Conservation (phyloP, 2,113 vertebrate genomes). For the Panthera uncia region DNA sequence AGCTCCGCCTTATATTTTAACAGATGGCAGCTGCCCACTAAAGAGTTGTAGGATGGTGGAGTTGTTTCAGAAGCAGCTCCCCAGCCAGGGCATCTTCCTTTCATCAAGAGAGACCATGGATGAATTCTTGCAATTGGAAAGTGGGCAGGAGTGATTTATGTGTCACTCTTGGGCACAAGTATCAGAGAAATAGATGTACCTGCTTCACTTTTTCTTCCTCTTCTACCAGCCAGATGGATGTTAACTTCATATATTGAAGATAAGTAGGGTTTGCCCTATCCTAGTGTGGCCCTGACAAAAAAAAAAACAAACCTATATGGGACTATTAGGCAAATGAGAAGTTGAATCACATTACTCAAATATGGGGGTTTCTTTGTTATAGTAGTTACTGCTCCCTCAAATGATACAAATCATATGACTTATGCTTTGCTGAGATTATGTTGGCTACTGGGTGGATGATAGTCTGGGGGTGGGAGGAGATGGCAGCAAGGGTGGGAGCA, state of each 20-base stretch:
- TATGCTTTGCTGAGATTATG: not conserved
- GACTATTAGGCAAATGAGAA: not conserved
- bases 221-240: not conserved
- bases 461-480: not conserved
- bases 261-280: not conserved
- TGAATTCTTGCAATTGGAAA: not conserved
- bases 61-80: not conserved
- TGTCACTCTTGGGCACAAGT: not conserved
- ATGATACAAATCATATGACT: not conserved
- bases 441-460: not conserved
- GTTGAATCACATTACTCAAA: not conserved
- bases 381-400: not conserved
- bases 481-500: not conserved
- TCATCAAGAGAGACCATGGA: not conserved
- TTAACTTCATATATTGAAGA: not conserved
- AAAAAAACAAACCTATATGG: not conserved
- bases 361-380: not conserved
- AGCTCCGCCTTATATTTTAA: not conserved
- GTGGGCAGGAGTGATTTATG: not conserved
- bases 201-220: not conserved
- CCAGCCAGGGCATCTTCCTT: not conserved
- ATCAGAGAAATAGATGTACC: not conserved
- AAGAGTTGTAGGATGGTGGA: not conserved
- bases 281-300: not conserved
- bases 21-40: not conserved